These are phyloP conservation scores for Sebastiscus tertius DNA, from an alignment of 2,797 vertebrate genomes.

Conservation along the genomic window DNA sequence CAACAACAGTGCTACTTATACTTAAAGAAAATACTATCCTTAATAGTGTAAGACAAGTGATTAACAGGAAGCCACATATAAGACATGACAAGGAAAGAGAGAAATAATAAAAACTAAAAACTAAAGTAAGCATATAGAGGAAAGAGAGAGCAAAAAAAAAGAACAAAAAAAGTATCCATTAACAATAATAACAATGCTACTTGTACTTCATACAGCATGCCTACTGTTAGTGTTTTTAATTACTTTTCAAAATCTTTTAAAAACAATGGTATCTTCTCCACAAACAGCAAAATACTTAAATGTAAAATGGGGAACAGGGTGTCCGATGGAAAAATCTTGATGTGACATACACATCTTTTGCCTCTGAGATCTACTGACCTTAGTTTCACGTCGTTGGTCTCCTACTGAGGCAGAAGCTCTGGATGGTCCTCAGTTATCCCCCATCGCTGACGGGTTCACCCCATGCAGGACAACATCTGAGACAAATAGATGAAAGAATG, in stretches of 20 bases:
- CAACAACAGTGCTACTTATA: background rate
- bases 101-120: background rate
- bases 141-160: background rate
- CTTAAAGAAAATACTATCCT: too few species aligned
- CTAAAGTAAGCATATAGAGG: background rate
- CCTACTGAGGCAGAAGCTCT: conserved; percentile 1
- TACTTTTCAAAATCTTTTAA: background rate
- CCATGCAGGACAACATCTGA: background rate
- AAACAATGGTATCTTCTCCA: background rate
- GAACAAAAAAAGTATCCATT: background rate
- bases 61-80: too few species aligned
- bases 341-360: background rate
- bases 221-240: background rate
- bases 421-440: background rate
- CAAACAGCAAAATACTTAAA: conserved; percentile 1
- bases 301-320: background rate
- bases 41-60: too few species aligned
- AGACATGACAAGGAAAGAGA: background rate
- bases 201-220: background rate
- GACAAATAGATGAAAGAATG: background rate
- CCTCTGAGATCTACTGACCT: conserved; percentile 21
- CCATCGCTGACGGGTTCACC: background rate
- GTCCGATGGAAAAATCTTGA: background rate
- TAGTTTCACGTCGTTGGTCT: conserved; percentile 14
- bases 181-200: background rate